Percentiles rank a stretch among this genome's conserved stretches.
Evolutionary conservation across 64 coral and sea anemone species (phyloP).

Genomic region (Acropora yongei): DNA sequence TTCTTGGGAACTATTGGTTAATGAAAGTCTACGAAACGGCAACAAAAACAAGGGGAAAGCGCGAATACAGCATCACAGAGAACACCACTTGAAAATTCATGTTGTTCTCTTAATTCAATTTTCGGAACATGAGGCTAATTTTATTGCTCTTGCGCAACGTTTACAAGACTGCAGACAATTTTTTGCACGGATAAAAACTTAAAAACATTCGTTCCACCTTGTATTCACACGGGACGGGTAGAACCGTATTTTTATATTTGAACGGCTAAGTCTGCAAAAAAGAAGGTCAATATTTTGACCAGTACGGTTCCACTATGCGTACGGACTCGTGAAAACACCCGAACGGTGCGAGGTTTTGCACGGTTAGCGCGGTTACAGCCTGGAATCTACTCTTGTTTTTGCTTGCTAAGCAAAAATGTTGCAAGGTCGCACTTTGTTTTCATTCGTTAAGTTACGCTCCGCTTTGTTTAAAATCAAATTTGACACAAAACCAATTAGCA

Average conservation of each 20-base stretch:
- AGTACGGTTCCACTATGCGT: background rate
- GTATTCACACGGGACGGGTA: slow-evolving; percentile 10
- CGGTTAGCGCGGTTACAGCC: background rate
- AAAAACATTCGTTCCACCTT: background rate
- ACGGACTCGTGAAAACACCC: background rate
- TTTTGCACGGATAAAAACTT: slow-evolving; percentile 1
- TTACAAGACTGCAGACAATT: background rate
- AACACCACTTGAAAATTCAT: too few relatives aligned
- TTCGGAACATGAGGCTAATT: too few relatives aligned
- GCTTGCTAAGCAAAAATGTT: background rate
- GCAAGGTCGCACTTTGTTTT: background rate
- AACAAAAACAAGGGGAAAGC: too few relatives aligned
- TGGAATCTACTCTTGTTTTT: background rate
- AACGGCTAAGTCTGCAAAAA: slow-evolving; percentile 4
- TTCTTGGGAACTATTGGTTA: too few relatives aligned
- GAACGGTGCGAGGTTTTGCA: slow-evolving; percentile 5
- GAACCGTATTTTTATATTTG: background rate
- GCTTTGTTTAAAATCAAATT: too few relatives aligned
- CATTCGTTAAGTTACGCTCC: background rate
- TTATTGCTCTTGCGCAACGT: background rate
- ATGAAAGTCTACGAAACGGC: too few relatives aligned
- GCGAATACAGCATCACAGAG: too few relatives aligned
- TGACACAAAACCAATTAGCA: too few relatives aligned
- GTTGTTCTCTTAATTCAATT: too few relatives aligned
- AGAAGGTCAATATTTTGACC: background rate